These are phyloP conservation scores for Acinonyx jubatus DNA, from an alignment of 2,113 vertebrate species.

Conservation along the genomic window DNA sequence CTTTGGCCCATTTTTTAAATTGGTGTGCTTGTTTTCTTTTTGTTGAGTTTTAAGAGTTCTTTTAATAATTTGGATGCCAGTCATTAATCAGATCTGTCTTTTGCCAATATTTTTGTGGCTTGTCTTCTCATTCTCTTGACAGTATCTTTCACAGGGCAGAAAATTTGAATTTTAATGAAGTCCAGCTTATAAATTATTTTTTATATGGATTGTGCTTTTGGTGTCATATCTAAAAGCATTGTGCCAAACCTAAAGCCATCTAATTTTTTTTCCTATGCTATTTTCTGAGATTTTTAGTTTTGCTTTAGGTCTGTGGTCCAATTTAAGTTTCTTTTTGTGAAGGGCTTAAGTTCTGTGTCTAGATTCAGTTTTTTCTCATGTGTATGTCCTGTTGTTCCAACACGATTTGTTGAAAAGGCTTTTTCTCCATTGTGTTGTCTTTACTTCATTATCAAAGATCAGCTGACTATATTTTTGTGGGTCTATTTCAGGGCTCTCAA, in stretches of 20 bases:
- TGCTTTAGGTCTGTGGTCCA: not conserved
- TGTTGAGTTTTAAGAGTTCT: not conserved
- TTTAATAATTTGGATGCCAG: not conserved
- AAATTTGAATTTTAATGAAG: not conserved
- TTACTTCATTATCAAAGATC: not conserved
- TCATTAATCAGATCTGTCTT: not conserved
- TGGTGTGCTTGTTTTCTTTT: not conserved
- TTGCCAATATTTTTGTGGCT: not conserved
- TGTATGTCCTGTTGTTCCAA: not conserved
- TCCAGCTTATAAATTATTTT: not conserved
- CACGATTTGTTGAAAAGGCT: not conserved
- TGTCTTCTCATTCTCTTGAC: not conserved
- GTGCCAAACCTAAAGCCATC: not conserved
- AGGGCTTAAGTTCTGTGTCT: not conserved
- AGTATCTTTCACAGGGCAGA: not conserved
- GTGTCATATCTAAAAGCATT: not conserved
- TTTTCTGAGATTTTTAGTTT: not conserved
- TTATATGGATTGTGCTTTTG: not conserved
- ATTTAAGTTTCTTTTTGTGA: not conserved
- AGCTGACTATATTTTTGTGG: not conserved
- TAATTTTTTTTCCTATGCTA: not conserved
- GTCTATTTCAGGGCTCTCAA: not conserved
- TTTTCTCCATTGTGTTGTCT: not conserved
- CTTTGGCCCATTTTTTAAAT: not conserved
- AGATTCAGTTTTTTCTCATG: not conserved